These are phyloP conservation scores for Hyposoter dolosus DNA, from an alignment of 2,888 invertebrate species.

Conservation along the genomic window DNA sequence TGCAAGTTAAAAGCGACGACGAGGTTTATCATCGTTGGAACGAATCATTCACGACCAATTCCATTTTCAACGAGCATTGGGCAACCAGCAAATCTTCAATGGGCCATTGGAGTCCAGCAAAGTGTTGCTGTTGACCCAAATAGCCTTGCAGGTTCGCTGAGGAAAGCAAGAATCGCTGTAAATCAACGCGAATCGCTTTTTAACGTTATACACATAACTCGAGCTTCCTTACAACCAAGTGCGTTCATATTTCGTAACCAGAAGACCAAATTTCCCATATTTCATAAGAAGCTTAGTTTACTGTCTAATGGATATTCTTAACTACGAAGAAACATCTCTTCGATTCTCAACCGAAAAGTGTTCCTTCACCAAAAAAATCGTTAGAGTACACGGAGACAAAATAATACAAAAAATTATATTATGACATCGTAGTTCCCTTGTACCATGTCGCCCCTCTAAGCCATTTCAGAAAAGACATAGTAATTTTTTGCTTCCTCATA, in stretches of 20 bases:
- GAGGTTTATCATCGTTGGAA: background rate
- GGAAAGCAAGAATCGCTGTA: background rate
- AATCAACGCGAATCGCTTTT: slow-evolving; percentile 17
- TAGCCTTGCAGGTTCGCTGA: background rate
- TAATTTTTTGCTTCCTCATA: too few relatives aligned
- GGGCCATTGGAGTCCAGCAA: background rate
- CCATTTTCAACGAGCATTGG: background rate
- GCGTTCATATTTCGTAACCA: background rate
- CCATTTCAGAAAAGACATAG: too few relatives aligned
- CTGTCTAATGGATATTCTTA: background rate
- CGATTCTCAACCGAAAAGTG: background rate
- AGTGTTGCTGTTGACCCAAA: background rate
- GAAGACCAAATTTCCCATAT: background rate
- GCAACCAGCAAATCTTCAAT: background rate
- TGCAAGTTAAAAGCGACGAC: background rate
- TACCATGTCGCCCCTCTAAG: too few relatives aligned
- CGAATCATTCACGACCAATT: background rate
- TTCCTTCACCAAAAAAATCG: background rate
- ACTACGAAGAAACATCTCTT: background rate
- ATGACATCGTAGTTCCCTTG: too few relatives aligned
- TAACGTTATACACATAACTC: background rate
- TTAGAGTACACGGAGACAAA: background rate
- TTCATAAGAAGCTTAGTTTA: background rate
- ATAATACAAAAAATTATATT: too few relatives aligned
- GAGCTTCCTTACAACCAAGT: slow-evolving; percentile 16